Evolutionary conservation across 2,797 vertebrate species (phyloP).

Genomic region (Lacerta bilineata): DNA sequence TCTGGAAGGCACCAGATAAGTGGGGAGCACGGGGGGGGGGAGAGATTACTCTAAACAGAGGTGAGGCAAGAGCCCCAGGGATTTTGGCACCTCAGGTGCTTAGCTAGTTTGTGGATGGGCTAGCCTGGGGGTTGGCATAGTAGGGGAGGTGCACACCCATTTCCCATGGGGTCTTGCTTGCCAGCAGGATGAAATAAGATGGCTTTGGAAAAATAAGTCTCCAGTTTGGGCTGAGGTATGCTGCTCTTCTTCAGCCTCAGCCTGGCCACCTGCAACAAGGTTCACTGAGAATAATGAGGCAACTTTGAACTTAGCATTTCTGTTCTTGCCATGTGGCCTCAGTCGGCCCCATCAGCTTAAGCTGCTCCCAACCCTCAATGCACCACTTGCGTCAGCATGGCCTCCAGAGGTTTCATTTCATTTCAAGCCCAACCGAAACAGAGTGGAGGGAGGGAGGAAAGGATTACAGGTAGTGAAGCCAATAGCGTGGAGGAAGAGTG

Average conservation of each 20-base stretch:
- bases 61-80: neutral
- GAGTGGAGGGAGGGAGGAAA: neutral
- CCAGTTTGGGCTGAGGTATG: no score
- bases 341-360: neutral
- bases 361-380: neutral
- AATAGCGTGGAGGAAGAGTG: conserved; percentile 26
- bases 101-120: neutral
- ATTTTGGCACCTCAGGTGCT: neutral
- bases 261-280: neutral
- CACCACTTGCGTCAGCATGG: no score
- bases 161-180: neutral
- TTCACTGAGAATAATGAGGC: no score
- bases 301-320: neutral
- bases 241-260: neutral
- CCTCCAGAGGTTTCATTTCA: conserved; percentile 27
- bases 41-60: no score
- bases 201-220: neutral
- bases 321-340: neutral
- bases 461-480: conserved; percentile 69
- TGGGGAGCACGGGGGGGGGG: no score
- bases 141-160: neutral
- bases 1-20: no score
- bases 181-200: neutral
- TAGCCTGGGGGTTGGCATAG: no score
- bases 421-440: conserved; percentile 59